Evolutionary conservation across 2,888 invertebrate genomes (phyloP).

Genomic region (Rhyacophila evoluta): DNA sequence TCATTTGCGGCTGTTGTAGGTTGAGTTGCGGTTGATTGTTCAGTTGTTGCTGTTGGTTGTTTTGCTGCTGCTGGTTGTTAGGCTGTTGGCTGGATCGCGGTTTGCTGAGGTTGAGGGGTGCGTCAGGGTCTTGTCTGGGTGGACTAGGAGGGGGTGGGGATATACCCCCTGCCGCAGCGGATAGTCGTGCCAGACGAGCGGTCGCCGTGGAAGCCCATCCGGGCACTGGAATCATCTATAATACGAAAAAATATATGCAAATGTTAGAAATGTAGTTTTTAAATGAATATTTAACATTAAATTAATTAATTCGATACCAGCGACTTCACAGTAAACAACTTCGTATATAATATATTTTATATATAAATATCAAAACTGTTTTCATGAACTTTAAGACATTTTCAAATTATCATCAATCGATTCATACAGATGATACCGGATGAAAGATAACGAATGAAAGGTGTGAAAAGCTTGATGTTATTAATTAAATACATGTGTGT

Average conservation of each 20-base stretch:
- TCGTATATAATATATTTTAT: no score
- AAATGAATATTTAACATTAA: no score
- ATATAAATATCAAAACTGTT: no score
- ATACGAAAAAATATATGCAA: constrained; percentile 20
- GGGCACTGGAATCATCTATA: constrained; percentile 50
- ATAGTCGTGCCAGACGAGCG: constrained; percentile 19
- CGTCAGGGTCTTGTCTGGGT: constrained; percentile 76
- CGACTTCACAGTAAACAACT: no score
- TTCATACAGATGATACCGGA: no score
- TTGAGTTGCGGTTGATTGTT: constrained; percentile 62
- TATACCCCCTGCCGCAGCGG: constrained; percentile 49
- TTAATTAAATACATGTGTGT: no score
- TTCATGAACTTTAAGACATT: no score
- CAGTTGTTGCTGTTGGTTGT: constrained; percentile 61
- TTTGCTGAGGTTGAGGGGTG: constrained; percentile 90
- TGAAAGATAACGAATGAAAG: no score
- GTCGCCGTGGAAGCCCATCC: constrained; percentile 39
- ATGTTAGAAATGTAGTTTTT: no score
- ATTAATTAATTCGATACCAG: no score
- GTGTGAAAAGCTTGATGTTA: no score
- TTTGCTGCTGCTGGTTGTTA: constrained; percentile 69
- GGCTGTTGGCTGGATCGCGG: constrained; percentile 66
- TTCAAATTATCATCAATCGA: no score
- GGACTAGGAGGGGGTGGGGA: constrained; percentile 58
- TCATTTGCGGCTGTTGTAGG: constrained; percentile 64